Base-by-base conservation (phyloP, 2,113 vertebrate species). In the Cinclus mexicanus region DNA sequence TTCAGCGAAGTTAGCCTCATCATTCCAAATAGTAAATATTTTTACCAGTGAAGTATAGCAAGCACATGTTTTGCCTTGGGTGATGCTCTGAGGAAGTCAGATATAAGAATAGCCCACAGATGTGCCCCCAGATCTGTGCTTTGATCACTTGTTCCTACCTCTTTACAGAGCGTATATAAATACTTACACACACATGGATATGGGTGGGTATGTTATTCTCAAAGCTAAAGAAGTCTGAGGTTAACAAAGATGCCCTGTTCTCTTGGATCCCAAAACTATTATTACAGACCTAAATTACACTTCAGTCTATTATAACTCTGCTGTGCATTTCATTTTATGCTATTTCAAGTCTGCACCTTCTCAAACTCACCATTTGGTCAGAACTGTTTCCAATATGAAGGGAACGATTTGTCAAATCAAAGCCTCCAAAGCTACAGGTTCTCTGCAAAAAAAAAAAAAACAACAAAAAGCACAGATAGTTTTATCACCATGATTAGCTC, bases 351-450 rank as follows among this genome's bases (percentile, higher is more conserved):
- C 37, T 57, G 46, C 1, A 69, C 70, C 68, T 74, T 83, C 57
- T 67, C 29, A 50, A 74, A 98, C 99, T 99, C 95, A 99, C 99
- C 84, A 98, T 96, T 41, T 98, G 97, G 61, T 99, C 98, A 8
- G 98, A 97, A 86, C 95, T 94, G 83, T 98, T 99, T 98, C 99
- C 98, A 90, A 99, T 97, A 91, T 99, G 99, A 91, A 99, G 98
- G 14, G 99, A 98, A 29, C 99, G 98, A 96, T 99, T 99, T 59
- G 99, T 98, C 98, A 99, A 95, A 98, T 99, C 99, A 82, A 99
- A 99, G 67, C 99, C 99, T 94, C 99, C 99, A 69, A 99, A 99
- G 96, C 99, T 99, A 97, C 99, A 99, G 28, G 99, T 99, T 97
- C 99, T 99, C 99, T 99, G 98, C 33, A 94, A 91, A 97, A 94